Evolutionary conservation across 2,888 invertebrate genomes (phyloP), one percentile per base, ranked within the genome.

Genomic region (Drosophila ustulata): DNA sequence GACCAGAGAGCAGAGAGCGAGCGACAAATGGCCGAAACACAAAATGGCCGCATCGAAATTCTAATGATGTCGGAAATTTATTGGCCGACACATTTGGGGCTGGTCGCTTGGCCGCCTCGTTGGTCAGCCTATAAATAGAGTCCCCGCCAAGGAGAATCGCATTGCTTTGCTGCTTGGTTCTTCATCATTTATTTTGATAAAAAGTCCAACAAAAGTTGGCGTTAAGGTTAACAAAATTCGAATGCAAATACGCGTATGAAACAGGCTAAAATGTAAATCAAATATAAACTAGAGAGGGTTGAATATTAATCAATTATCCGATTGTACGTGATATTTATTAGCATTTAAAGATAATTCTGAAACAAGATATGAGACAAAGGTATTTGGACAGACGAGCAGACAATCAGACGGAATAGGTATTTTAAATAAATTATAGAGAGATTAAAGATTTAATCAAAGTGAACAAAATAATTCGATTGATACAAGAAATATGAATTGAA

Each of bases 31-130:
- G 46, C 41, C 41, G 63, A 68, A 43, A 30, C 43, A 39, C 56
- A 62, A 71, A 70, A 71, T 69, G 67, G 69, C 75, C 45, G 51
- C 57, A 59, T 66, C 63, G 57, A 65, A 68, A 71, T 50, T 58
- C 71, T 76, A 89, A 89, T 82, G 88, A 82, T 88, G 78, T 89
- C 71, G 80, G 74, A 78, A 82, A 89, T 85, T 89, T 88, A 89
- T 89, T 89, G 88, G 82, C 81, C 85, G 74, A 78, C 74, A 69
- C 77, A 63, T 82, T 82, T 78, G 69, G 73, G 77, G 71, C 75
- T 65, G 66, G 53, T 45, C 75, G 76, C 72, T 65, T 80, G 77
- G 77, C 75, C 78, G 84, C 83, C 74, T 84, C 80, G 88, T 88
- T 85, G 83, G 76, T 49, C 76, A 79, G 46, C 57, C 81, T 84